phyloP scores from a whole-genome alignment of 2,888 invertebrate genomes.

The Pteria penguin region DNA sequence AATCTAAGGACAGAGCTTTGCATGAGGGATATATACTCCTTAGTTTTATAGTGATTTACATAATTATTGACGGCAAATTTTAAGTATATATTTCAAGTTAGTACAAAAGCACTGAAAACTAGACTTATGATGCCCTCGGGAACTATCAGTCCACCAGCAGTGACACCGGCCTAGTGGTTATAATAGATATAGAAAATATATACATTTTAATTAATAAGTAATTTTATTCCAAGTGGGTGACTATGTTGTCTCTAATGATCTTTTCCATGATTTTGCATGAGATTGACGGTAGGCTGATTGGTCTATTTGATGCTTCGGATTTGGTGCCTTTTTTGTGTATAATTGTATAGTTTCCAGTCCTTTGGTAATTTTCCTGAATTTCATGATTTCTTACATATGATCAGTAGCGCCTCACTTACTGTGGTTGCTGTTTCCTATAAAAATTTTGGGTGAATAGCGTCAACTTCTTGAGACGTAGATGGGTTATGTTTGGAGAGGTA shows the following conservation, averaged over 20 bases:
- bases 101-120: too few species aligned
- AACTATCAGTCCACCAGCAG: too few species aligned
- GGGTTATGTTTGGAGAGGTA: fast-evolving
- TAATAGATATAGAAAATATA: too few species aligned
- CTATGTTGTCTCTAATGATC: background rate
- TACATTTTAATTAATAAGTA: too few species aligned
- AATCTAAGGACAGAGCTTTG: too few species aligned
- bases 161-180: too few species aligned
- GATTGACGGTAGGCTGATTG: background rate
- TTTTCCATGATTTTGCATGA: background rate
- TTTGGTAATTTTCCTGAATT: background rate
- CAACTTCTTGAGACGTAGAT: background rate
- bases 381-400: background rate
- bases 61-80: too few species aligned
- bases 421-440: background rate
- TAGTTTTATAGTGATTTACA: too few species aligned
- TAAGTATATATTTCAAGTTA: too few species aligned
- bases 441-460: background rate
- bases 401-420: background rate
- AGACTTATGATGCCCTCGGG: too few species aligned
- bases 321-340: background rate
- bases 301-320: background rate
- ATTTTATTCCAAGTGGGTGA: background rate
- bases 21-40: too few species aligned
- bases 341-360: background rate